Evolutionary conservation across 2,797 vertebrate genomes (phyloP).

Genomic region (Euthynnus affinis): DNA sequence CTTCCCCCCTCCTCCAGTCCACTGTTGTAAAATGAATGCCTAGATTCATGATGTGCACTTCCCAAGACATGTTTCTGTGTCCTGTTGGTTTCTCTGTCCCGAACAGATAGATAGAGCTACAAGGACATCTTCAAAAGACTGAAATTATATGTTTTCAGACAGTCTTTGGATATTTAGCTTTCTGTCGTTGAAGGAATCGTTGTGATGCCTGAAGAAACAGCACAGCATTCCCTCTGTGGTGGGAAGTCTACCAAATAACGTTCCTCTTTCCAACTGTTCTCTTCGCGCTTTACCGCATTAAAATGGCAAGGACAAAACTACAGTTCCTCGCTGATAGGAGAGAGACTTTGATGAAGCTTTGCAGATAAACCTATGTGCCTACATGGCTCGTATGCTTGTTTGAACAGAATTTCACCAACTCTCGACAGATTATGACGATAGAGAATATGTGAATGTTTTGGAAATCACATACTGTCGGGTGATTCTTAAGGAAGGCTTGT

Average conservation of each 20-base stretch:
- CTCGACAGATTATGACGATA: conserved; percentile 18
- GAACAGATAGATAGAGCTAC: conserved; percentile 10
- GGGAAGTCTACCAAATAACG: conserved; percentile 68
- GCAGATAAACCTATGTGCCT: conserved; percentile 81
- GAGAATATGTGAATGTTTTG: conserved; percentile 28
- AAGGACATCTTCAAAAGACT: conserved; percentile 39
- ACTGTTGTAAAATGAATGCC: conserved; percentile 56
- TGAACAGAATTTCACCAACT: conserved; percentile 59
- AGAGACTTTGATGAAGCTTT: conserved; percentile 69
- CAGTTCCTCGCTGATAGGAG: conserved; percentile 46
- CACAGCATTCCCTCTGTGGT: conserved; percentile 51
- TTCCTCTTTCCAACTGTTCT: conserved; percentile 40
- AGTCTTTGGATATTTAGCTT: conserved; percentile 31
- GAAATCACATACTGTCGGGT: conserved; percentile 41
- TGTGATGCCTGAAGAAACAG: conserved; percentile 46
- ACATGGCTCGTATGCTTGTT: conserved; percentile 67
- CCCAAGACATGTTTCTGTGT: conserved; percentile 54
- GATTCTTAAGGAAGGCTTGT: conserved; percentile 39
- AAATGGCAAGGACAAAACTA: conserved; percentile 33
- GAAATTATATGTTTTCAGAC: conserved; percentile 23
- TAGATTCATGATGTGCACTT: conserved; percentile 57
- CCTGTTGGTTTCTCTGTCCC: conserved; percentile 41
- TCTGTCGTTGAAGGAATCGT: conserved; percentile 38
- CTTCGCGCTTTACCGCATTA: conserved; percentile 21
- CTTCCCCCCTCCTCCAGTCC: conserved; percentile 34